Conservation (phyloP, 2,888 invertebrate species). For the Catocala fraxini region DNA sequence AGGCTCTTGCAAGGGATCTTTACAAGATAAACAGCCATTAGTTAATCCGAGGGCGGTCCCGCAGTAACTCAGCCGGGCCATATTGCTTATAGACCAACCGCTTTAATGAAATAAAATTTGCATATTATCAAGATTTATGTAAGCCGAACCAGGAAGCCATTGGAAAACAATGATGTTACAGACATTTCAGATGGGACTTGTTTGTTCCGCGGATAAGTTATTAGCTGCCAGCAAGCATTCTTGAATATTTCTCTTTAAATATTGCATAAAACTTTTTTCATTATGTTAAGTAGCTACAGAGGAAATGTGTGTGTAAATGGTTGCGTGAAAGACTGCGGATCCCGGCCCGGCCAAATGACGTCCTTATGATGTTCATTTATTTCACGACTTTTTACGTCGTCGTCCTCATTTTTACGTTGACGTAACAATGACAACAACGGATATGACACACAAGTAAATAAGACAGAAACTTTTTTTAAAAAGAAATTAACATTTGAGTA, state of each 20-base stretch:
- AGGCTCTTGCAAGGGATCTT: conserved; percentile 70
- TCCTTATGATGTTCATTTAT: conserved; percentile 15
- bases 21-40: conserved; percentile 87
- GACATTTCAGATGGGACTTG: conserved; percentile 62
- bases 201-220: conserved; percentile 46
- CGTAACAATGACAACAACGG: no score
- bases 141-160: conserved; percentile 63
- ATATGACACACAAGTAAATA: no score
- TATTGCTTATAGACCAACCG: conserved; percentile 83
- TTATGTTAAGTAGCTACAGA: conserved; percentile 31
- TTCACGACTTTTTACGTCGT: conserved; percentile 18
- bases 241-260: conserved; percentile 14
- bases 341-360: conserved; percentile 23
- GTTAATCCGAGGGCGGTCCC: conserved; percentile 82
- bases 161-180: conserved; percentile 77
- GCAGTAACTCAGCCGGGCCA: conserved; percentile 80
- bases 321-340: conserved; percentile 6
- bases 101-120: conserved; percentile 87
- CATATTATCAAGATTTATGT: conserved; percentile 86
- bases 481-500: background rate
- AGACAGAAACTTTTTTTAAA: background rate
- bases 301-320: conserved; percentile 10
- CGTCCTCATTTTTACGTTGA: background rate
- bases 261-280: conserved; percentile 37
- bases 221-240: conserved; percentile 33